Evolutionary conservation across 92 coral and sea anemone species (phyloP), one percentile per base, ranked within the genome.

Genomic region (Parazoanthus atlanticus): DNA sequence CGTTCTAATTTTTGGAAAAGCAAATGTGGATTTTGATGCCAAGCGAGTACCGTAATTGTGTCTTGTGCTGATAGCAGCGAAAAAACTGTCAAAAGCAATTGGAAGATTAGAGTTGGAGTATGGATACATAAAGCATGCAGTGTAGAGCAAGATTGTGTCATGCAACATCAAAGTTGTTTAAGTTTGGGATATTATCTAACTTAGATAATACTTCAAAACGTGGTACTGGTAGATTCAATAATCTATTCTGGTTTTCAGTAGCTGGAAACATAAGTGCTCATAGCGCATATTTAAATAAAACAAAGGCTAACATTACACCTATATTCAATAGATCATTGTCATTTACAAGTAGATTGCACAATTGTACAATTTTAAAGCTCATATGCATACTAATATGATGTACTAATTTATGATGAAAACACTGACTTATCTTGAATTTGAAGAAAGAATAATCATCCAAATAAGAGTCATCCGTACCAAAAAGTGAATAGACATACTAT

Each of bases 131-230:
- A n/a, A n/a, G n/a, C n/a, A n/a, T n/a, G n/a, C n/a, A n/a, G n/a
- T n/a, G n/a, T n/a, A n/a, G n/a, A n/a, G n/a, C n/a, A n/a, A n/a
- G n/a, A n/a, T 56, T 9, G 6, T 46, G 52, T 43, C 69, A 21
- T 17, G 74, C 89, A 25, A 72, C 40, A 73, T 74, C 89, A 43
- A 43, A 29, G 49, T 86, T 40, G 31, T 23, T 40, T 16, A 74
- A 46, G 67, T 74, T 73, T 41, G 82, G 73, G 7, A 86, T 74
- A 3, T 74, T 86, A 49, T 73, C 71, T 25, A 73, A 32, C 13
- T 71, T 72, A 69, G 89, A 72, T 71, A 84, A 38, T 21, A 84
- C 34, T 33, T 84, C 88, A 28, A 84, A 73, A 9, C 72, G 54
- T 9, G 86, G 86, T 58, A 52, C n/a, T 9, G 86, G 86, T 58